These are phyloP conservation scores for Xenotilapia caudafasciata DNA, from an alignment of 2,113 vertebrate species.

Conservation along the genomic window DNA sequence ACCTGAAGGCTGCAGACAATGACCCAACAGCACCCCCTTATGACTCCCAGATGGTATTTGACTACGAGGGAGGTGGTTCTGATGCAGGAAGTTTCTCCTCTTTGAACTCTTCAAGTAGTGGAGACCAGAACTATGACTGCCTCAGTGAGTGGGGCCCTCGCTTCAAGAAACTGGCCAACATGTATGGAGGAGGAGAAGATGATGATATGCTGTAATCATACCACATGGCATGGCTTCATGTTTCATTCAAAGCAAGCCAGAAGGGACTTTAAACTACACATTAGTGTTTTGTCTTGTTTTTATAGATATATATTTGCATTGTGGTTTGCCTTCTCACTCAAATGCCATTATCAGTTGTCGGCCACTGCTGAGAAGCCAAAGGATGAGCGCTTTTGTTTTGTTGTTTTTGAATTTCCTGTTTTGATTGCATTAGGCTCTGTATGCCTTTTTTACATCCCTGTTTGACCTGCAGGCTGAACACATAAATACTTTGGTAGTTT, in stretches of 20 bases:
- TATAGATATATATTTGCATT: background rate
- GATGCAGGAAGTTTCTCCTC: conserved; percentile 87
- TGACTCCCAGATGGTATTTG: conserved; percentile 91
- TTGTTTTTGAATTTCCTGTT: background rate
- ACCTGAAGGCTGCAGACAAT: background rate
- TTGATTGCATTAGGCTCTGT: background rate
- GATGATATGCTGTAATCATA: conserved; percentile 56
- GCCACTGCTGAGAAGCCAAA: background rate
- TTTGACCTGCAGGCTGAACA: background rate
- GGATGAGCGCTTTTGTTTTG: background rate
- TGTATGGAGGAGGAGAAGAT: conserved; percentile 89
- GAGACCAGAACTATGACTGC: conserved; percentile 87
- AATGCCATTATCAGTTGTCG: background rate
- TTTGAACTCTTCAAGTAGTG: conserved; percentile 81
- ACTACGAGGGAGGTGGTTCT: conserved; percentile 89
- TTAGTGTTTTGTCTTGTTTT: background rate
- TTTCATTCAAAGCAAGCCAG: background rate
- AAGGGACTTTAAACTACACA: background rate
- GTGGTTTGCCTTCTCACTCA: background rate
- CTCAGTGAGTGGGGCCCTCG: conserved; percentile 86
- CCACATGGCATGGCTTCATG: background rate
- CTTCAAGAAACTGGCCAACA: conserved; percentile 90
- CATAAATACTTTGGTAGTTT: background rate
- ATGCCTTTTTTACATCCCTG: background rate
- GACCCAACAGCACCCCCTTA: conserved; percentile 73